Percentiles rank a stretch among this genome's conserved stretches.
Conservation (phyloP, 2,113 vertebrate species). For the Columba livia region DNA sequence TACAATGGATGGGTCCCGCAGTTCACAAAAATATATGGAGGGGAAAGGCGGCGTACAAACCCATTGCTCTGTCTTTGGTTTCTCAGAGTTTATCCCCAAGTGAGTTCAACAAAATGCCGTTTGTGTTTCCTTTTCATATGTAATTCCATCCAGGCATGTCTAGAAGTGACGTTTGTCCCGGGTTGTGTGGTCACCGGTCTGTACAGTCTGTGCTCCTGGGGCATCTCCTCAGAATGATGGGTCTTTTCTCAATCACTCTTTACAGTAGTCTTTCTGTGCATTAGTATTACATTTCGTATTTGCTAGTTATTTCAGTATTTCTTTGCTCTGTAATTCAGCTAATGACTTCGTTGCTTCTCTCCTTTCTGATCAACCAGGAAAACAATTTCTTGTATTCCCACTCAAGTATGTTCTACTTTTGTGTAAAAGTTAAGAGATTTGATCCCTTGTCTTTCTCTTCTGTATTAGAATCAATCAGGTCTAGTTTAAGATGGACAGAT, state of each 20-base stretch:
- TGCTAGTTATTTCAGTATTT: constrained; percentile 49
- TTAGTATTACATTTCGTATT: constrained; percentile 59
- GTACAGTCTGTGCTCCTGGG: neutral
- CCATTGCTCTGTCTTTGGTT: neutral
- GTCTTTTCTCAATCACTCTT: constrained; percentile 10
- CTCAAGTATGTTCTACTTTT: neutral
- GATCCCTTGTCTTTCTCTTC: neutral
- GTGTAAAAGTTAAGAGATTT: constrained; percentile 28
- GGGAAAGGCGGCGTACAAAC: constrained; percentile 3
- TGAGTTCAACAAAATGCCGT: neutral
- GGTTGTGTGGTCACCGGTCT: neutral
- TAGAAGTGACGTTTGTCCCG: neutral
- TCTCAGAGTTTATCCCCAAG: neutral
- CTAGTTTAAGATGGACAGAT: neutral
- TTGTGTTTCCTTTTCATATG: neutral
- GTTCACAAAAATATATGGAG: constrained; percentile 32
- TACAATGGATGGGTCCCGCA: constrained; percentile 34
- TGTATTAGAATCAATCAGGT: neutral
- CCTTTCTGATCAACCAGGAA: constrained; percentile 54
- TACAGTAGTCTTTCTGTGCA: constrained; percentile 41
- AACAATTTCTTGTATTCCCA: constrained; percentile 4
- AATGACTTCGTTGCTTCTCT: constrained; percentile 61
- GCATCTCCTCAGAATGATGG: neutral
- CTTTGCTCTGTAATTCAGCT: constrained; percentile 59
- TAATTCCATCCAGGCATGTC: neutral